Conservation (phyloP, 1,140 invertebrate species). For the Bilobella aurantiaca region DNA sequence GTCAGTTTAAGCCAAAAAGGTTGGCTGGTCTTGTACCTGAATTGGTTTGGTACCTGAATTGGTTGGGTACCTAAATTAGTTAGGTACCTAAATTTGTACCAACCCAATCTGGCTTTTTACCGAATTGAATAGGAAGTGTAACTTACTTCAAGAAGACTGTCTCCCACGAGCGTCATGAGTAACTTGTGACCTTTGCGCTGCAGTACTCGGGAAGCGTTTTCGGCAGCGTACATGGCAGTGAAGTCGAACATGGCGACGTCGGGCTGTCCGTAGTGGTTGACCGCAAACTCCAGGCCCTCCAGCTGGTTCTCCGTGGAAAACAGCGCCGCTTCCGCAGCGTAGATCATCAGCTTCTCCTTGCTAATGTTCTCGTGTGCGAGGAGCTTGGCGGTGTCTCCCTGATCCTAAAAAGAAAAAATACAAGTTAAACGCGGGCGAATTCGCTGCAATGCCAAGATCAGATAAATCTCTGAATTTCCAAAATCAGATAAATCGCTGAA, state of each 20-base stretch:
- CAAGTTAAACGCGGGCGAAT: not conserved
- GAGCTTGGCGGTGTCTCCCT: conserved; percentile 74
- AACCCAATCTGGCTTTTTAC: no score
- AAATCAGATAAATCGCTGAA: no score
- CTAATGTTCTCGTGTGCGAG: conserved; percentile 83
- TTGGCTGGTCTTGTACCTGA: no score
- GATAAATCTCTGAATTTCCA: no score
- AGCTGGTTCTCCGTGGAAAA: conserved; percentile 89
- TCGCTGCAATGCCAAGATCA: no score
- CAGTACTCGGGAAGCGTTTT: conserved; percentile 77
- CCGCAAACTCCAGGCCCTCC: conserved; percentile 83
- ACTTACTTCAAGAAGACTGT: conserved; percentile 79
- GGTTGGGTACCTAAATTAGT: no score
- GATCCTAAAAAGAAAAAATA: conserved; percentile 54
- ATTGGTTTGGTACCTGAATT: no score
- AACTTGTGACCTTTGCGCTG: conserved; percentile 67
- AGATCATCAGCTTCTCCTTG: conserved; percentile 73
- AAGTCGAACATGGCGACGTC: conserved; percentile 99
- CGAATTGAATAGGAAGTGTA: no score
- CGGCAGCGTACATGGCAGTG: conserved; percentile 95
- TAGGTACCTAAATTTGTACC: no score
- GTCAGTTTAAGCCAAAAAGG: no score
- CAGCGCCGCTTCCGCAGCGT: conserved; percentile 88
- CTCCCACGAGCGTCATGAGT: conserved; percentile 82
- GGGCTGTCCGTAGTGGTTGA: conserved; percentile 94